Base-by-base conservation (phyloP, 2,888 invertebrate species). In the Siphlonurus alternatus region DNA sequence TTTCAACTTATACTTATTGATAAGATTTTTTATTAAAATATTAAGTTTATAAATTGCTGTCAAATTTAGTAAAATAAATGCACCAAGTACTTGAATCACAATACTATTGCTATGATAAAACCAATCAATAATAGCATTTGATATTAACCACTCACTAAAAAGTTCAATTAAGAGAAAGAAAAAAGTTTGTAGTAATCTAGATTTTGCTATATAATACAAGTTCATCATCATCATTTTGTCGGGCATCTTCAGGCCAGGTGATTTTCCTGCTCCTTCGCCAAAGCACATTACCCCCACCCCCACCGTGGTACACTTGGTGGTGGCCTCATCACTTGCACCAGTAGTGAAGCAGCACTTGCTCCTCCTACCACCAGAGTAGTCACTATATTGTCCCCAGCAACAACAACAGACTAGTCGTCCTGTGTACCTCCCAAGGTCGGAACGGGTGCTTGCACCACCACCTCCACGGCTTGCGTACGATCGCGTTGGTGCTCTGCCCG, bases 381-480 rank as follows among this genome's bases (percentile, higher is more conserved):
- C 38, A 38, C 38, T 38, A 38, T 38, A 10, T 15, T 59, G 66
- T 66, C 66, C 66, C 66, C 64, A 64, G 62, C 63, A 64, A 64
- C 64, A 64, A 64, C 63, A 64, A 66, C 61, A 64, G 61, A 5
- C 5, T 5, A 38, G 7, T 38, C 61, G 66, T 66, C 66, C 64
- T 66, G 60, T 66, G 66, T 66, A 66, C 66, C 66, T 66, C 66
- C 64, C 61, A 62, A 62, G 59, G 25, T 53, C 60, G 66, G 61
- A 62, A n/a, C 51, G 56, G 2, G 25, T 38, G 64, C 59, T 63
- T 38, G 38, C 38, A 5, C 5, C 15, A 10, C 38, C 38, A 38
- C 38, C 38, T n/a, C n/a, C n/a, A 38, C 38, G 38, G 38, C 38
- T 38, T 15, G 7, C 38, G 15, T 38, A 38, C 15, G 38, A 38